Evolutionary conservation across 2,113 vertebrate species (phyloP), one percentile per base, ranked within the genome.

Genomic region (Seriola rivoliana): DNA sequence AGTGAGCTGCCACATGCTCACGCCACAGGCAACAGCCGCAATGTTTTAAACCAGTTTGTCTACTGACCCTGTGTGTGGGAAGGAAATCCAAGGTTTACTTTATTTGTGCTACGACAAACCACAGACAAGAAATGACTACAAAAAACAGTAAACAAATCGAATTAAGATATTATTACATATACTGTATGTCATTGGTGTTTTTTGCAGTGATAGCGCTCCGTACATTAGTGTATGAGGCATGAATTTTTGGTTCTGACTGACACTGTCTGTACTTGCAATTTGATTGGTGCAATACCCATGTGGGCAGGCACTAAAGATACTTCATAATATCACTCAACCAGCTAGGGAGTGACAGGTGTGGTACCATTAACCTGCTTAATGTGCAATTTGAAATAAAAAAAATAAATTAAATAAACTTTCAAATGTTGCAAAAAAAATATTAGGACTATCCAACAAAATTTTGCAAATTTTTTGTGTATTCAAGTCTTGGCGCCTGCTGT

Each of bases 1-100:
- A 73, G 60, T 11, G 68, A 66, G 52, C 23, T 48, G 64, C 78
- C 75, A 69, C 55, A 16, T 77, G 63, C 65, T 69, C 13, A 2
- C 8, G 16, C 60, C 12, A 3, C 12, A 23, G 59, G 64, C 17
- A 64, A 52, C 57, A 69, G 38, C 55, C 75, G 50, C 36, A 29
- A 3, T 21, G 70, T 44, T 36, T 25, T 59, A 70, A 72, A 69
- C 58, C 42, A 17, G 60, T 38, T 32, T 79, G 40, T 80, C 32
- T 50, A 21, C 63, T 54, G 13, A 16, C 13, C 36, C 16, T 67
- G 42, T 55, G 32, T 42, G 19, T 34, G 54, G 25, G 36, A 48
- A 70, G 29, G 16, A 70, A 59, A 42, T 38, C 36, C 7, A 36
- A 25, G 32, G 46, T 11, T 44, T 13, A 44, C 6, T 59, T 32